These are phyloP conservation scores for Meandrina meandrites DNA, from an alignment of 92 coral and sea anemone genomes.

Conservation along the genomic window DNA sequence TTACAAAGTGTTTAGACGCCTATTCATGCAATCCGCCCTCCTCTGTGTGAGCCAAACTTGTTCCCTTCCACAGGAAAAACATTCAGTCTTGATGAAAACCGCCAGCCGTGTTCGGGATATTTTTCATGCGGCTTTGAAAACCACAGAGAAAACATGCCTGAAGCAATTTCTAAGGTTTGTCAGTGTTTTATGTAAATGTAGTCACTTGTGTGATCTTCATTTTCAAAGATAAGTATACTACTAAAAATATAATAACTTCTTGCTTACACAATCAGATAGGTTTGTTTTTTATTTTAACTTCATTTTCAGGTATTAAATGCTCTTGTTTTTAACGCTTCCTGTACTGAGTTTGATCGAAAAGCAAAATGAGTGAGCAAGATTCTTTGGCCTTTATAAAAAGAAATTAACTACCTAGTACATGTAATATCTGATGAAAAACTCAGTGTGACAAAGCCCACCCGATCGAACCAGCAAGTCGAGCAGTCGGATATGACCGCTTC, in stretches of 20 bases:
- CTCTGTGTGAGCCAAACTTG: too few relatives aligned
- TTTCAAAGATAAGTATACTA: too few relatives aligned
- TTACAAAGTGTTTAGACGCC: too few relatives aligned
- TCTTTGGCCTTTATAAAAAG: not conserved
- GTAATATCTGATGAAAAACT: too few relatives aligned
- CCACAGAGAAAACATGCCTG: not conserved
- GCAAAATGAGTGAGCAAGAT: not conserved
- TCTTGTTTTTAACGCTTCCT: not conserved
- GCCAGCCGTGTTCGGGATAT: not conserved
- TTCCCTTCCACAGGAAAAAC: not conserved
- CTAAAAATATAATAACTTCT: too few relatives aligned
- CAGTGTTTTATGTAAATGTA: too few relatives aligned
- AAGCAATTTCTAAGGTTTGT: not conserved
- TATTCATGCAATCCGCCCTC: not conserved
- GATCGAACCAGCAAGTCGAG: too few relatives aligned
- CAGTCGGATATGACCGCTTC: not conserved
- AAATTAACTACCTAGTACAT: not conserved
- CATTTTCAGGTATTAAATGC: constrained; percentile 60
- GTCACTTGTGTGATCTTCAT: too few relatives aligned
- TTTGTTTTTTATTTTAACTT: too few relatives aligned
- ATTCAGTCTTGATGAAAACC: not conserved
- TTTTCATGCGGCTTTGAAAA: not conserved
- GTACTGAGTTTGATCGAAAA: not conserved
- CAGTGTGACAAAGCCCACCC: too few relatives aligned
- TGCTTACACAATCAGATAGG: too few relatives aligned